Evolutionary conservation across 2,113 vertebrate species (phyloP).

Genomic region (Chionodraco myersi): DNA sequence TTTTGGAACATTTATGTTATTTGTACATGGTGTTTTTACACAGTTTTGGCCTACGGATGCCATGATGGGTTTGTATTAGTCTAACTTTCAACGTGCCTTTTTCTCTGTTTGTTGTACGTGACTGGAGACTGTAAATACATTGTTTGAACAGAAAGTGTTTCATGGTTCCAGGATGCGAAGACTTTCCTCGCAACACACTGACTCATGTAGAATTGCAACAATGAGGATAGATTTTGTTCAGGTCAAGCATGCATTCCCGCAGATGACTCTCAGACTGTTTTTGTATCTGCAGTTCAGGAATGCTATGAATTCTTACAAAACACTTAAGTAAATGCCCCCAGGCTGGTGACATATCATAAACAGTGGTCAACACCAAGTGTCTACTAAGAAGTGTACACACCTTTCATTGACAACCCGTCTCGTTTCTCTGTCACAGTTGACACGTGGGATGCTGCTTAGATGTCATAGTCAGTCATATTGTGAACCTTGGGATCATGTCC

Average conservation of each 20-base stretch:
- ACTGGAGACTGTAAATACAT: slow-evolving; percentile 45
- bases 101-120: slow-evolving; percentile 59
- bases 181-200: slow-evolving; percentile 28
- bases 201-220: slow-evolving; percentile 30
- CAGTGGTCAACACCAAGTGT: slow-evolving; percentile 5
- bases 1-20: slow-evolving; percentile 62
- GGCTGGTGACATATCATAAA: slow-evolving; percentile 39
- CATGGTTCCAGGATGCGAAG: slow-evolving; percentile 25
- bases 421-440: slow-evolving; percentile 28
- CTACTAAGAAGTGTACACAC: slow-evolving; percentile 10
- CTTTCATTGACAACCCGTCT: slow-evolving; percentile 30
- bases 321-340: slow-evolving; percentile 59
- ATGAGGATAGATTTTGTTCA: slow-evolving; percentile 46
- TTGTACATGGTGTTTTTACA: slow-evolving; percentile 55
- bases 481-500: slow-evolving; percentile 44
- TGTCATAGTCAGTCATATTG: slow-evolving; percentile 20
- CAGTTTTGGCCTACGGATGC: slow-evolving; percentile 35
- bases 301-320: slow-evolving; percentile 62
- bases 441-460: slow-evolving; percentile 35
- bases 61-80: slow-evolving; percentile 46
- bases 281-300: slow-evolving; percentile 57
- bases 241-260: slow-evolving; percentile 44
- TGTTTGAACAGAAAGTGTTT: slow-evolving; percentile 42
- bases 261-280: slow-evolving; percentile 47
- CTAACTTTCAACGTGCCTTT: slow-evolving; percentile 40